phyloP scores from a whole-genome alignment of 1,140 invertebrate genomes.

The Anagrus nilaparvatae region DNA sequence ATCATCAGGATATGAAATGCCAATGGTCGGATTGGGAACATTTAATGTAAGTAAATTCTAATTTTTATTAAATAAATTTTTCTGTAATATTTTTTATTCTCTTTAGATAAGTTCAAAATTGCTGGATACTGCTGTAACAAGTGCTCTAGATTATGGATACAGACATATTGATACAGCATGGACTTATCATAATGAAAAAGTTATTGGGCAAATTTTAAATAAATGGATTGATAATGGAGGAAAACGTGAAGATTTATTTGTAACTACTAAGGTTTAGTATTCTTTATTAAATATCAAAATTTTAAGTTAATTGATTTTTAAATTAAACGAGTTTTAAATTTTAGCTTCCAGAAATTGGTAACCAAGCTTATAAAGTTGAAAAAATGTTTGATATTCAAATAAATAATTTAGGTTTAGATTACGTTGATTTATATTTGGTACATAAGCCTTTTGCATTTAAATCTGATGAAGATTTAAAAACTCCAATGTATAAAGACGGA shows the following conservation, averaged over 20 bases:
- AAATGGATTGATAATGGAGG: slow-evolving; percentile 60
- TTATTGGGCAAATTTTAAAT: slow-evolving; percentile 64
- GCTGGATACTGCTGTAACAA: slow-evolving; percentile 54
- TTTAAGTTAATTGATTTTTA: slow-evolving; percentile 6
- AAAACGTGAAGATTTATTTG: slow-evolving; percentile 66
- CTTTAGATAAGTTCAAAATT: slow-evolving; percentile 56
- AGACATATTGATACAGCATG: slow-evolving; percentile 73
- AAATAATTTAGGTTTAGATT: slow-evolving; percentile 58
- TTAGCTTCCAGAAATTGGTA: slow-evolving; percentile 49
- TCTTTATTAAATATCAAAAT: neutral
- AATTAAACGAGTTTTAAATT: slow-evolving; percentile 17
- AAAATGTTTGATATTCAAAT: slow-evolving; percentile 63
- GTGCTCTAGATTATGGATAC: slow-evolving; percentile 55
- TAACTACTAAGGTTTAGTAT: slow-evolving; percentile 62
- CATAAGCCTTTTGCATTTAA: slow-evolving; percentile 64
- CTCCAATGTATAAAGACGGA: slow-evolving; percentile 47
- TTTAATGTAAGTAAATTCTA: slow-evolving; percentile 57
- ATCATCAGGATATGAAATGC: slow-evolving; percentile 49
- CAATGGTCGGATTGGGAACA: slow-evolving; percentile 63
- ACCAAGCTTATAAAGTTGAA: slow-evolving; percentile 57
- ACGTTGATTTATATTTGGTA: slow-evolving; percentile 76
- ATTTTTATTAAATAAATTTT: neutral
- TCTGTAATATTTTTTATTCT: slow-evolving; percentile 14
- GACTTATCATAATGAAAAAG: slow-evolving; percentile 69
- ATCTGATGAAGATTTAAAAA: slow-evolving; percentile 38